Percentiles rank a stretch among this genome's conserved stretches.
These are phyloP conservation scores for Euthynnus affinis DNA, from an alignment of 2,797 vertebrate genomes.

Conservation along the genomic window DNA sequence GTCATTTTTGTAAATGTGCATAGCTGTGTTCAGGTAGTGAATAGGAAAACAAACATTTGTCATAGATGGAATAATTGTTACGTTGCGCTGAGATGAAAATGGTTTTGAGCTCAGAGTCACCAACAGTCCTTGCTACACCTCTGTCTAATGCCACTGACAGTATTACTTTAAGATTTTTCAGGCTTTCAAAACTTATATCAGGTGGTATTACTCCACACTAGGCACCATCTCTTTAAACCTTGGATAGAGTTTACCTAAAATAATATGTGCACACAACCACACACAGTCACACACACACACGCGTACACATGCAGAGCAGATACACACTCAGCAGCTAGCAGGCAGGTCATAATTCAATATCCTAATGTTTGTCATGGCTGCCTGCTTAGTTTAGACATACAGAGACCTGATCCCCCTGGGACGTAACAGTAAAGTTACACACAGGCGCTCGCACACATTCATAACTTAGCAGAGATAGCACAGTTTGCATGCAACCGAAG, in stretches of 20 bases:
- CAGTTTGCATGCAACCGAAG: slow-evolving; percentile 59
- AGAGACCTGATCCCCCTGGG: slow-evolving; percentile 62
- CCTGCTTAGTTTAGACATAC: slow-evolving; percentile 69
- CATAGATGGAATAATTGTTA: background rate
- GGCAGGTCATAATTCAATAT: slow-evolving; percentile 74
- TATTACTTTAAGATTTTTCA: slow-evolving; percentile 27
- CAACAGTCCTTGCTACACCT: background rate
- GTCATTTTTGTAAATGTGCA: background rate
- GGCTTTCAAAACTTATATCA: slow-evolving; percentile 30
- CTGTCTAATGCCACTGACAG: slow-evolving; percentile 6
- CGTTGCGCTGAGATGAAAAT: background rate
- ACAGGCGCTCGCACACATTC: slow-evolving; percentile 43
- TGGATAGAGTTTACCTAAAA: slow-evolving; percentile 46
- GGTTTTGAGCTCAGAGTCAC: background rate
- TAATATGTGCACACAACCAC: slow-evolving; percentile 41
- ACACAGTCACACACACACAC: slow-evolving; percentile 17
- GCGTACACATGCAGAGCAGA: slow-evolving; percentile 37
- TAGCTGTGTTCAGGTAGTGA: background rate
- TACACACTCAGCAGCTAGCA: slow-evolving; percentile 66
- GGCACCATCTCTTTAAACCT: slow-evolving; percentile 40
- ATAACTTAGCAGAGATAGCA: slow-evolving; percentile 65
- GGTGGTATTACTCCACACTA: slow-evolving; percentile 31
- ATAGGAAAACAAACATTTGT: background rate
- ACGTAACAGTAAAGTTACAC: slow-evolving; percentile 45
- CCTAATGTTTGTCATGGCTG: slow-evolving; percentile 75